phyloP scores from a whole-genome alignment of 2,888 invertebrate species.

The Sialis fuliginosa region DNA sequence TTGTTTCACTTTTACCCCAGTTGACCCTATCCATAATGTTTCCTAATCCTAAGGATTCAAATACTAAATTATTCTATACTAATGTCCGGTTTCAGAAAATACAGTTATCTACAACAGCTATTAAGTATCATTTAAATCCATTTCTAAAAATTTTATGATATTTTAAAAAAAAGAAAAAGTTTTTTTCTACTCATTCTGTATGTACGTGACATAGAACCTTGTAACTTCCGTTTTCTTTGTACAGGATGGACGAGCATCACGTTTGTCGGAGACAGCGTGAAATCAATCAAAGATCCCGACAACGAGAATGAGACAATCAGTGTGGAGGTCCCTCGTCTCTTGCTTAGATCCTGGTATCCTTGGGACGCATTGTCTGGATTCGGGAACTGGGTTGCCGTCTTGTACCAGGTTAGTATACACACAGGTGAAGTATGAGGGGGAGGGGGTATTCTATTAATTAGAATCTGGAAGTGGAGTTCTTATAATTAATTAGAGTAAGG shows the following conservation, averaged over 20 bases:
- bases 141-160: too few species aligned
- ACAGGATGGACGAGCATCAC: conserved; percentile 62
- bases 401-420: conserved; percentile 34
- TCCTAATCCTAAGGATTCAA: too few species aligned
- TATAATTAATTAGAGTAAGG: neutral
- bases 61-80: too few species aligned
- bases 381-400: conserved; percentile 45
- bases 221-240: neutral
- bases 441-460: neutral
- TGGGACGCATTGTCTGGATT: conserved; percentile 55
- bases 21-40: too few species aligned
- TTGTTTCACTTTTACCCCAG: too few species aligned
- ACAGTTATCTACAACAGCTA: too few species aligned
- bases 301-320: conserved; percentile 49
- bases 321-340: conserved; percentile 51
- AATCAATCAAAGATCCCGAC: conserved; percentile 44
- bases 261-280: conserved; percentile 62
- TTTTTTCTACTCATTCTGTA: too few species aligned
- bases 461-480: neutral
- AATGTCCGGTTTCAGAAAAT: too few species aligned
- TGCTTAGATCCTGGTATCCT: conserved; percentile 63
- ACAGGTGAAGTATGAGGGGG: too few species aligned
- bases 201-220: too few species aligned
- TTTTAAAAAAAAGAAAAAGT: too few species aligned
- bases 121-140: too few species aligned